phyloP scores from a whole-genome alignment of 2,113 vertebrate genomes.

The Naja naja region DNA sequence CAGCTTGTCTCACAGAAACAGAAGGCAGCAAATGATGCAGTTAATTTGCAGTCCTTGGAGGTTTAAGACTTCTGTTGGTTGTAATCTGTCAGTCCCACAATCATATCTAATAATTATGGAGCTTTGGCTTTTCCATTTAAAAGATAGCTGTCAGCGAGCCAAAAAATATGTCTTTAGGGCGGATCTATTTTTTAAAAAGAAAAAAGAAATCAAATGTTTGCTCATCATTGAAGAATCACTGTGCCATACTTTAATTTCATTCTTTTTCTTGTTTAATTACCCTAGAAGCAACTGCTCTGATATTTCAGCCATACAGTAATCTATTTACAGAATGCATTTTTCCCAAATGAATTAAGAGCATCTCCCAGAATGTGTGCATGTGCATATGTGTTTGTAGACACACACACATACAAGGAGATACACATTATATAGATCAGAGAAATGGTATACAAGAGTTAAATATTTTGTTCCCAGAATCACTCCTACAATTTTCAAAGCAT shows the following conservation, averaged over 20 bases:
- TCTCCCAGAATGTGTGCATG: not conserved
- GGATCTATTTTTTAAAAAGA: not conserved
- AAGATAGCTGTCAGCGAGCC: slow-evolving; percentile 9
- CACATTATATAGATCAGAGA: not conserved
- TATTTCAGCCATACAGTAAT: not conserved
- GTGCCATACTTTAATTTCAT: not conserved
- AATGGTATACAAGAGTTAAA: not conserved
- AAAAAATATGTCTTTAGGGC: not conserved
- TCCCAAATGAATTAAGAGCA: not conserved
- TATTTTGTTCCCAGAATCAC: not conserved
- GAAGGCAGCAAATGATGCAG: not conserved
- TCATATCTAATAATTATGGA: slow-evolving; percentile 18
- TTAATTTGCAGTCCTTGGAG: slow-evolving; percentile 22
- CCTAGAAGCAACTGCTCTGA: not conserved
- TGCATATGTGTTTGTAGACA: not conserved
- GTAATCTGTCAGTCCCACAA: slow-evolving; percentile 13
- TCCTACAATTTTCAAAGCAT: not conserved
- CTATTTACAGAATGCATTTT: not conserved
- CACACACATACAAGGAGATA: not conserved
- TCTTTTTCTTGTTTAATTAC: not conserved
- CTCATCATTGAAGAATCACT: not conserved
- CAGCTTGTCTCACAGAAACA: not conserved
- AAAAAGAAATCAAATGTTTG: not conserved
- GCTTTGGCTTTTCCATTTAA: slow-evolving; percentile 7
- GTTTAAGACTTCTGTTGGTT: slow-evolving; percentile 38